phyloP scores from a whole-genome alignment of 2,888 invertebrate species.

The Lissocephala sabroskyi region DNA sequence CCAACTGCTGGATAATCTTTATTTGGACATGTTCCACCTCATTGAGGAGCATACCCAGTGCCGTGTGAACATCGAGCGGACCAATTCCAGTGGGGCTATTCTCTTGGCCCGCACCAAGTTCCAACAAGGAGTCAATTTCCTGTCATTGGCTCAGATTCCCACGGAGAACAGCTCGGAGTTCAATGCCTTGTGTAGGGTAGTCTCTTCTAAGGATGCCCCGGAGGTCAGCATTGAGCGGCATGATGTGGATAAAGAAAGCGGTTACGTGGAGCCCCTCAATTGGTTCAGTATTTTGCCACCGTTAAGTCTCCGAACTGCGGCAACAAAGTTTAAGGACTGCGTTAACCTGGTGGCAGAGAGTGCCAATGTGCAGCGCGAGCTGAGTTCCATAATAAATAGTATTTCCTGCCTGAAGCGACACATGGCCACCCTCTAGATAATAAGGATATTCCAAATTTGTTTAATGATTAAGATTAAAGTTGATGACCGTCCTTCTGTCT shows the following conservation, averaged over 20 bases:
- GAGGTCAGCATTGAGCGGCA: conserved; percentile 68
- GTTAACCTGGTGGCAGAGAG: conserved; percentile 79
- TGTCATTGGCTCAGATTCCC: conserved; percentile 79
- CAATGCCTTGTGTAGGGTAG: conserved; percentile 70
- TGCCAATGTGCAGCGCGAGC: conserved; percentile 79
- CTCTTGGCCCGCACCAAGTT: conserved; percentile 83
- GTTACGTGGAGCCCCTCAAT: conserved; percentile 78
- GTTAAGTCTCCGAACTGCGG: conserved; percentile 82
- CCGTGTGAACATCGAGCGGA: conserved; percentile 80
- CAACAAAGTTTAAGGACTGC: conserved; percentile 81
- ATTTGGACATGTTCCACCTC: conserved; percentile 80
- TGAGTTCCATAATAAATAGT: conserved; percentile 65
- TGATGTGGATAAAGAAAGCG: conserved; percentile 67
- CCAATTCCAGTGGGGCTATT: conserved; percentile 77
- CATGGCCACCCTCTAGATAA: conserved; percentile 9
- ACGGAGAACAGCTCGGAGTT: conserved; percentile 76
- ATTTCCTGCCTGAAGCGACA: conserved; percentile 35
- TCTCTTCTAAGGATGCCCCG: conserved; percentile 69
- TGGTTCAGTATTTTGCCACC: conserved; percentile 93
- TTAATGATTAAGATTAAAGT: conserved; percentile 30
- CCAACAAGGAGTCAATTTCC: conserved; percentile 83
- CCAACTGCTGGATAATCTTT: conserved; percentile 78
- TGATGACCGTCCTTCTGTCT: too few relatives aligned
- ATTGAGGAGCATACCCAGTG: conserved; percentile 82
- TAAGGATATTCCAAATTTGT: background rate